Percentiles rank a stretch among this genome's conserved stretches.
Evolutionary conservation across 2,113 vertebrate species (phyloP).

Genomic region (Scopus umbretta): DNA sequence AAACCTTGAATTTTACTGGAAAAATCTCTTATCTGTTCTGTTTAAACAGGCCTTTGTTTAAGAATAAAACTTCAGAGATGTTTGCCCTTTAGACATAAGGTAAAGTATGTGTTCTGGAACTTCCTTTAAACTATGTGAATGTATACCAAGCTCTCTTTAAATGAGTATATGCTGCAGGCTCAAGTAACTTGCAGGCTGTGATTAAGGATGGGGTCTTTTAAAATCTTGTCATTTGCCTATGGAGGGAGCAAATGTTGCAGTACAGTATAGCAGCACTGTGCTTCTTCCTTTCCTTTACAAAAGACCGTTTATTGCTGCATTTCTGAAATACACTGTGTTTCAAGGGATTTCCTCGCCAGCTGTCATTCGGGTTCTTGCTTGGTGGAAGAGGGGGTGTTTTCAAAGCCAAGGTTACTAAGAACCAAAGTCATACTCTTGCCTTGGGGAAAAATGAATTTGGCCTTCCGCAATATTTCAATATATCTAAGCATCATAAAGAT

Average conservation of each 20-base stretch:
- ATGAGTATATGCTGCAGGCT: neutral
- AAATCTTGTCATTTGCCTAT: neutral
- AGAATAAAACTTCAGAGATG: slow-evolving; percentile 95
- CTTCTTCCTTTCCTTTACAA: neutral
- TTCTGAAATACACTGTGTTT: neutral
- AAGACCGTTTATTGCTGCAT: neutral
- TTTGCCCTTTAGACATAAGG: slow-evolving; percentile 98
- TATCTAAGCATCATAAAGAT: neutral
- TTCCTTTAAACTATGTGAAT: neutral
- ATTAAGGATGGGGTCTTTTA: neutral
- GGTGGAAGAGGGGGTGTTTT: neutral
- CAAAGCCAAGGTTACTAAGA: neutral
- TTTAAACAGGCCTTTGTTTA: slow-evolving; percentile 87
- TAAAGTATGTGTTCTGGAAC: slow-evolving; percentile 54
- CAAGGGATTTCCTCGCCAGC: neutral
- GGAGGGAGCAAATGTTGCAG: neutral
- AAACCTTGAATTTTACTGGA: neutral
- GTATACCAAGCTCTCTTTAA: neutral
- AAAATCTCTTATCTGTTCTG: neutral
- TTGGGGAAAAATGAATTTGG: neutral
- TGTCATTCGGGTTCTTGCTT: neutral
- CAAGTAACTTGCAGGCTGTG: no score
- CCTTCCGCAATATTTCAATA: neutral
- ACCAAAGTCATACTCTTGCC: neutral
- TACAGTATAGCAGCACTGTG: neutral